Evolutionary conservation across 2,888 invertebrate genomes (phyloP), one percentile per base, ranked within the genome.

Genomic region (Antitype chi): DNA sequence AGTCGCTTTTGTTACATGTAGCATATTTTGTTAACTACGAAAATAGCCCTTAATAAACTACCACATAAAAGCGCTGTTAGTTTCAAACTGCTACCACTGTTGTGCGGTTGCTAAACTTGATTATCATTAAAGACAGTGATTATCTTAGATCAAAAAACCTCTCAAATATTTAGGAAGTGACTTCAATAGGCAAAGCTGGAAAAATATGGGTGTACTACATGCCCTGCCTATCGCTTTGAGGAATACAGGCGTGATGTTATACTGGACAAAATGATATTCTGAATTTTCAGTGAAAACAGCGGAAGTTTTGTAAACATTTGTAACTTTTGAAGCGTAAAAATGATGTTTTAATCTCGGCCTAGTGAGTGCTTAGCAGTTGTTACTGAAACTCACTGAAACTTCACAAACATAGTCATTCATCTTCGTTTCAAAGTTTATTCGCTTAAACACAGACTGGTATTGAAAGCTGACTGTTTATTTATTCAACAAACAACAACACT

Each of bases 391-490:
- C n/a, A 20, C 49, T 66, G 28, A 15, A 80, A 70, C 47, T 78
- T 83, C 57, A 60, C 53, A 53, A 66, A 52, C 55, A 55, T 20
- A n/a, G 43, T 32, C 68, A 73, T 84, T 62, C 64, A 32, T 81
- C 84, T 83, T 78, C 53, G 79, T 62, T 57, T 15, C 43, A 23
- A 81, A 83, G 59, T 81, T 72, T 52, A 59, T 78, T 68, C 15
- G 25, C 59, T 52, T 23, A 13, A 74, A 62, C 47, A 43, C 59
- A 55, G 43, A 25, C 38, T 53, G 59, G 8, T 38, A 7, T 32
- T 68, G 52, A 64, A 32, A 64, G 20, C 32, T 53, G 23, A 43
- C 49, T 66, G 25, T 66, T 80, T 47, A 28, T n/a, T 52, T 80
- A 80, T 64, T 57, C 20, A 28, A 25, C 38, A 28, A 75, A 59